phyloP scores from a whole-genome alignment of 1,140 invertebrate genomes.

The Achatina immaculata region DNA sequence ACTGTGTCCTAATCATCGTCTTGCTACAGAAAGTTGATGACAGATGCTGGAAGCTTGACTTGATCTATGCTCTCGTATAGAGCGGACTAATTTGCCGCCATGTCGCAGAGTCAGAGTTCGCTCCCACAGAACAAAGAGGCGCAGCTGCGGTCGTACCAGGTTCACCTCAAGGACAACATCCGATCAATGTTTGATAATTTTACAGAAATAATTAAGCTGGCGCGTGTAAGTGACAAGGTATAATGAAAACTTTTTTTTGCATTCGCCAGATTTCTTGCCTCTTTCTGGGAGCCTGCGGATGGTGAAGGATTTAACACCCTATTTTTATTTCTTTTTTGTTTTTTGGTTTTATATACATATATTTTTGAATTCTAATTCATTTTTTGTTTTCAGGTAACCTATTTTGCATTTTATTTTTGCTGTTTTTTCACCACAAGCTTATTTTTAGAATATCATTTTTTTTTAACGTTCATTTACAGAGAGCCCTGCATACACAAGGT shows the following conservation, averaged over 20 bases:
- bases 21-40: no score
- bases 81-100: background rate
- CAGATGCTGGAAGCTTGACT: no score
- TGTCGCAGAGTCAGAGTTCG: slow-evolving; percentile 69
- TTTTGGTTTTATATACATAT: no score
- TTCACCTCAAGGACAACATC: slow-evolving; percentile 92
- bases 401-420: no score
- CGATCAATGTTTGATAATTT: slow-evolving; percentile 98
- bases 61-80: background rate
- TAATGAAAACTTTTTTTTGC: slow-evolving; percentile 20
- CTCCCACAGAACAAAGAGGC: slow-evolving; percentile 94
- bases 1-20: background rate
- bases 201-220: slow-evolving; percentile 93
- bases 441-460: no score
- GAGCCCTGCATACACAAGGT: no score
- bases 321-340: no score
- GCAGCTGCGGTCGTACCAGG: slow-evolving; percentile 91
- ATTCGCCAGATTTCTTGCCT: background rate
- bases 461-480: no score
- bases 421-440: no score
- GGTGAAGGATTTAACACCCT: slow-evolving; percentile 22
- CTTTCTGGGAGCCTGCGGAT: slow-evolving; percentile 7
- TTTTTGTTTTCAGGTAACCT: no score
- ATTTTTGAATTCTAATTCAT: no score
- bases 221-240: slow-evolving; percentile 75